phyloP scores from a whole-genome alignment of 2,888 invertebrate species.

The Acanthoscelides obtectus region DNA sequence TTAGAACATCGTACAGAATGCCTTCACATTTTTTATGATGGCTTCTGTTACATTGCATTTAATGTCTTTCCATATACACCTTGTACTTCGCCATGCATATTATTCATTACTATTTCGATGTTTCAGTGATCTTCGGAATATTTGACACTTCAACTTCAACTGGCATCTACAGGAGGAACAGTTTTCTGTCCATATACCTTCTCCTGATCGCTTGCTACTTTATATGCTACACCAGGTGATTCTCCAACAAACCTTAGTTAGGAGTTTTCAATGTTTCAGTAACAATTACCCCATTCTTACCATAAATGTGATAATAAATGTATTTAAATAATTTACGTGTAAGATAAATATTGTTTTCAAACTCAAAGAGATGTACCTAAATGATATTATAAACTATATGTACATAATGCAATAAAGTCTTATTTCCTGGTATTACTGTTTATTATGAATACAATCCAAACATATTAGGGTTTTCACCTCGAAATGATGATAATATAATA shows the following conservation, averaged over 20 bases:
- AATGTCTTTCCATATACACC: too few relatives aligned
- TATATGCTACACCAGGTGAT: not conserved
- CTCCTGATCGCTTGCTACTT: not conserved
- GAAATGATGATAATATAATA: too few relatives aligned
- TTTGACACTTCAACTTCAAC: not conserved
- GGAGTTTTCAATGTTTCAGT: not conserved
- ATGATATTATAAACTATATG: not conserved
- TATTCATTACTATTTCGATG: too few relatives aligned
- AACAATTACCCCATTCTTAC: not conserved
- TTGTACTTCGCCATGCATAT: too few relatives aligned
- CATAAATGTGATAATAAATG: not conserved
- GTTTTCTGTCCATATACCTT: not conserved
- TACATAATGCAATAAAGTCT: not conserved
- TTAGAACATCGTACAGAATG: too few relatives aligned
- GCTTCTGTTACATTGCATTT: too few relatives aligned
- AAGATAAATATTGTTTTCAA: not conserved
- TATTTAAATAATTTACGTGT: not conserved
- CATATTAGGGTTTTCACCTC: too few relatives aligned
- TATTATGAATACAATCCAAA: too few relatives aligned
- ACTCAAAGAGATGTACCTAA: not conserved
- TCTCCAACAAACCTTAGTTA: not conserved
- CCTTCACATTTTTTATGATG: too few relatives aligned
- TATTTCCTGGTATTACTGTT: not conserved
- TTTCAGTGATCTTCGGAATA: not conserved
- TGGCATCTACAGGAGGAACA: not conserved